phyloP scores from a whole-genome alignment of 2,113 vertebrate genomes.

The Pagrus major region DNA sequence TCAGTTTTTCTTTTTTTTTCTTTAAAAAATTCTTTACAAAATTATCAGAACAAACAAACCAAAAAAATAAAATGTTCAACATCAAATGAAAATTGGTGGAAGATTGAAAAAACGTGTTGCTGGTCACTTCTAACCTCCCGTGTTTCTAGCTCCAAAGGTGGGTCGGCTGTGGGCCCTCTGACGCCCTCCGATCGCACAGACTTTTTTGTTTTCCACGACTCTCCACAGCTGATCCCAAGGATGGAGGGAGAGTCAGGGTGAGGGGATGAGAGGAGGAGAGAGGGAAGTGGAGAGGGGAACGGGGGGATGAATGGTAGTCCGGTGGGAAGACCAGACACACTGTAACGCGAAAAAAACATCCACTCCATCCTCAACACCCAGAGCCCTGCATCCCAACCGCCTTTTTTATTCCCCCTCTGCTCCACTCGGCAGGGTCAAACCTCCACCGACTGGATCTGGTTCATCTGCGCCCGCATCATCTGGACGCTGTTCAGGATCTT shows the following conservation, averaged over 20 bases:
- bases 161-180: conserved; percentile 38
- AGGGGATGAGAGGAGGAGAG: conserved; percentile 25
- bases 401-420: conserved; percentile 29
- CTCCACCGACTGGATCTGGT: conserved; percentile 99
- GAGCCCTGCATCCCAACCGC: conserved; percentile 51
- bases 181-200: conserved; percentile 35
- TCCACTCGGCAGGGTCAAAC: conserved; percentile 87
- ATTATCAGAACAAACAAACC: conserved; percentile 78
- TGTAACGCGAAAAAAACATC: conserved; percentile 64
- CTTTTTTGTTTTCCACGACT: conserved; percentile 24
- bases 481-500: conserved; percentile 99
- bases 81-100: conserved; percentile 70
- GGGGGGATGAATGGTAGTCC: conserved; percentile 62
- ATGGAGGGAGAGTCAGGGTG: conserved; percentile 55
- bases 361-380: conserved; percentile 69
- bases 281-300: conserved; percentile 33
- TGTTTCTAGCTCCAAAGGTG: conserved; percentile 53
- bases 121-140: conserved; percentile 67
- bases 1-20: conserved; percentile 73
- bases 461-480: conserved; percentile 99
- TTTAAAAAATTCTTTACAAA: conserved; percentile 85
- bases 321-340: conserved; percentile 75
- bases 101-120: conserved; percentile 67
- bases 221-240: conserved; percentile 51
- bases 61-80: conserved; percentile 61